Conservation (phyloP, 2,888 invertebrate genomes). For the Ephialtes manifestator region DNA sequence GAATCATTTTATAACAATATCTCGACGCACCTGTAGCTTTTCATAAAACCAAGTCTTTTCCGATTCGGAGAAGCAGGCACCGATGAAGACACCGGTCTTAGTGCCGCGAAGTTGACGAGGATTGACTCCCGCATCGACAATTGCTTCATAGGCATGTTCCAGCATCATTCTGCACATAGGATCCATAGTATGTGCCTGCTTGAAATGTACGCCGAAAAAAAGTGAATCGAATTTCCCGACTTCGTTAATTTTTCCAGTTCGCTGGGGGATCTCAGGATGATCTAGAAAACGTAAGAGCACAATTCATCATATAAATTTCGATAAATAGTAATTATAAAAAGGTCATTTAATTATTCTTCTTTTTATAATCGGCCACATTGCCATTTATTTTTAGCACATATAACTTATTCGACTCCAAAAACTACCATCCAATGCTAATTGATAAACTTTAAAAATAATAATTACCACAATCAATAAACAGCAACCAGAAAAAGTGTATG, state of each 20-base stretch:
- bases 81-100: slow-evolving; percentile 92
- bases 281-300: slow-evolving; percentile 74
- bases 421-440: background rate
- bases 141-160: slow-evolving; percentile 89
- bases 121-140: slow-evolving; percentile 87
- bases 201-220: slow-evolving; percentile 87
- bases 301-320: background rate
- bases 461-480: too few relatives aligned
- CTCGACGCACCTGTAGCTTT: slow-evolving; percentile 87
- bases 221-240: slow-evolving; percentile 90
- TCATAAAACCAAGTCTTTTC: slow-evolving; percentile 91
- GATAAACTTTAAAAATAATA: background rate
- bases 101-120: slow-evolving; percentile 89
- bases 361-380: background rate
- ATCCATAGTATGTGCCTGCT: slow-evolving; percentile 88
- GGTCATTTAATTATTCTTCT: background rate
- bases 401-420: background rate
- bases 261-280: slow-evolving; percentile 91
- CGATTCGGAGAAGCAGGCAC: slow-evolving; percentile 91
- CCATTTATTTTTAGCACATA: background rate
- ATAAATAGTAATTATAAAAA: background rate
- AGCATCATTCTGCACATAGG: slow-evolving; percentile 89
- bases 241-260: slow-evolving; percentile 91
- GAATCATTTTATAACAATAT: background rate
- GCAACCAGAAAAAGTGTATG: background rate